These are phyloP conservation scores for Oryctes rhinoceros DNA, from an alignment of 1,140 invertebrate genomes.

Conservation along the genomic window DNA sequence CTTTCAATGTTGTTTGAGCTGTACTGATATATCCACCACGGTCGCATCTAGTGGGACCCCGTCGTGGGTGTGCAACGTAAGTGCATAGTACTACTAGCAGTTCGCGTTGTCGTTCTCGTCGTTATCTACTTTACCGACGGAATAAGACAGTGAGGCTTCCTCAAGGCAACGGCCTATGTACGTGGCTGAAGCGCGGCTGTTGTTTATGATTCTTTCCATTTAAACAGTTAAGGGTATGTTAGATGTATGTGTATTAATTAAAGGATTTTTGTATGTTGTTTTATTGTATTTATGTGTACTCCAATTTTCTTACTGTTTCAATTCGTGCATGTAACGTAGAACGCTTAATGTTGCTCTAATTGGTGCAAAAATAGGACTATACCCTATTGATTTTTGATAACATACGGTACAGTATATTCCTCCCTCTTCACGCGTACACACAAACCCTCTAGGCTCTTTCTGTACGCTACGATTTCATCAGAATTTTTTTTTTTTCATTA, in stretches of 20 bases:
- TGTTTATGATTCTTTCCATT: neutral
- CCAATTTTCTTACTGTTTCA: neutral
- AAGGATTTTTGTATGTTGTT: neutral
- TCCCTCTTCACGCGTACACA: conserved; percentile 3
- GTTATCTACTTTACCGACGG: conserved; percentile 46
- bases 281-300: neutral
- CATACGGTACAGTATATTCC: neutral
- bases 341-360: conserved; percentile 11
- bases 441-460: neutral
- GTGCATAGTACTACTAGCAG: conserved; percentile 32
- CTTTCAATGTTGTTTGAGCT: conserved; percentile 62
- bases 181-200: neutral
- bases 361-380: neutral
- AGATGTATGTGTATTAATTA: neutral
- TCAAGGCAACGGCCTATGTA: conserved; percentile 1
- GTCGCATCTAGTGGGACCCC: conserved; percentile 47
- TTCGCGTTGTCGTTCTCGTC: conserved; percentile 1
- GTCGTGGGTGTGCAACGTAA: conserved; percentile 51
- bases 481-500: conserved; percentile 35
- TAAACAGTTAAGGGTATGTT: neutral
- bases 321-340: neutral
- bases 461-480: conserved; percentile 7
- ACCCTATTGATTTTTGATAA: conserved; percentile 31
- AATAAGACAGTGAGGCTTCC: conserved; percentile 31
- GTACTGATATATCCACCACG: conserved; percentile 56